Evolutionary conservation across 2,113 vertebrate genomes (phyloP), one percentile per base, ranked within the genome.

Genomic region (Mixornis gularis): DNA sequence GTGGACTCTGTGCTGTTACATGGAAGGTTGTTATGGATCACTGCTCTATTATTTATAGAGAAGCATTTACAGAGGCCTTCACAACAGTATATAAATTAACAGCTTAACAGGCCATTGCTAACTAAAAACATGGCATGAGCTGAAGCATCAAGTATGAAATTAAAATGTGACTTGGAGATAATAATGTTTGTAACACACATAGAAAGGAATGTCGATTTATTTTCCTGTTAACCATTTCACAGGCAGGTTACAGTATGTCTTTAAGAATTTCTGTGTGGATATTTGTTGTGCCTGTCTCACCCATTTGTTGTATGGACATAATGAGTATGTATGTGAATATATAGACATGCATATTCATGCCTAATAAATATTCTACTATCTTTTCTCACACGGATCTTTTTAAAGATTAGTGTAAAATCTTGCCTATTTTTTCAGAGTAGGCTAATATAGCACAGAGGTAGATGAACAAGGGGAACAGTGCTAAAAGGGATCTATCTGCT

Each of bases 11-110:
- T 87, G 97, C 96, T 96, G 94, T 97, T 97, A 94, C 87, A 96
- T 94, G 89, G 97, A 97, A 97, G 98, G 98, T 98, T 98, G 98
- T 96, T 97, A 98, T 97, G 97, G 98, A 98, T 98, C 94, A 96
- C 94, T 97, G 97, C 96, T 98, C 98, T 98, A 97, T 98, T 98
- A 98, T 98, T 98, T 98, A 97, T 96, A 97, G 96, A 98, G 93
- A 96, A 96, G 95, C 95, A 94, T 98, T 98, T 98, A 88, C 96
- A 97, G 97, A 97, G 96, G 95, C 95, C 96, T 97, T 98, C 96
- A 96, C 97, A 98, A 98, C 97, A 97, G 97, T 96, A 97, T 97
- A 98, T 98, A 98, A 98, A 98, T 98, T 97, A 98, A 94, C 90
- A 97, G 97, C 96, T 97, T 98, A 98, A 98, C 97, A 98, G 97